Conservation (phyloP, 2,888 invertebrate genomes). For the Aromia moschata region DNA sequence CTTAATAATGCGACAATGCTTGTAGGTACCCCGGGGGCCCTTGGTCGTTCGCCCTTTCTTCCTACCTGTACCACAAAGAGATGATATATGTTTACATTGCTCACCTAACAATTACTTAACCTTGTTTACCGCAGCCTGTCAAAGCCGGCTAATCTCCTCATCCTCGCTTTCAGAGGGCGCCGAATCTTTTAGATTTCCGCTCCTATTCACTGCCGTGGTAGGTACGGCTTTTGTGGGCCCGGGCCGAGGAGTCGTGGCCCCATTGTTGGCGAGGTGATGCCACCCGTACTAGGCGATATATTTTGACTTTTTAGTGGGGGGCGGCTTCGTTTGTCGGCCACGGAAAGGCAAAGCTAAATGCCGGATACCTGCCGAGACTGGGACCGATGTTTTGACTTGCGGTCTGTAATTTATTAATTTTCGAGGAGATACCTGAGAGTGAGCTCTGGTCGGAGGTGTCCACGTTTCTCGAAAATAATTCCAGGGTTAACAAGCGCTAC, state of each 20-base stretch:
- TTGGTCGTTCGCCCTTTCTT: conserved; percentile 21
- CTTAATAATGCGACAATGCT: background rate
- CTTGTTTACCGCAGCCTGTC: conserved; percentile 63
- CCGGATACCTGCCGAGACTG: conserved; percentile 29
- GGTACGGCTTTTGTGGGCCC: conserved; percentile 13
- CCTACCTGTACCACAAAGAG: conserved; percentile 45
- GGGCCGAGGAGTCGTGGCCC: conserved; percentile 32
- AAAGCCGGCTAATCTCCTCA: conserved; percentile 62
- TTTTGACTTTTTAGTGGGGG: conserved; percentile 50
- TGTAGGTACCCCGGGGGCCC: background rate
- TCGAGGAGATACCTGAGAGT: conserved; percentile 1
- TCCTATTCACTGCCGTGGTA: conserved; percentile 33
- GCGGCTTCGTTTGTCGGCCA: conserved; percentile 51
- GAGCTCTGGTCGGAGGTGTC: too few species aligned
- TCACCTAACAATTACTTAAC: conserved; percentile 58
- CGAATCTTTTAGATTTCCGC: conserved; percentile 33
- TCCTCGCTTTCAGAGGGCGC: conserved; percentile 29
- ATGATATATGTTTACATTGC: conserved; percentile 54
- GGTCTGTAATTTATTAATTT: conserved; percentile 36
- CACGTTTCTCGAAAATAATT: too few species aligned
- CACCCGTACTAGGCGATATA: conserved; percentile 46
- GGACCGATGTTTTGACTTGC: conserved; percentile 38
- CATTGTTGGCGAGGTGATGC: conserved; percentile 43
- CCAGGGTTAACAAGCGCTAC: too few species aligned
- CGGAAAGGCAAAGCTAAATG: conserved; percentile 38